Conservation (phyloP, 2,888 invertebrate species). For the Rhabditoides inermis region DNA sequence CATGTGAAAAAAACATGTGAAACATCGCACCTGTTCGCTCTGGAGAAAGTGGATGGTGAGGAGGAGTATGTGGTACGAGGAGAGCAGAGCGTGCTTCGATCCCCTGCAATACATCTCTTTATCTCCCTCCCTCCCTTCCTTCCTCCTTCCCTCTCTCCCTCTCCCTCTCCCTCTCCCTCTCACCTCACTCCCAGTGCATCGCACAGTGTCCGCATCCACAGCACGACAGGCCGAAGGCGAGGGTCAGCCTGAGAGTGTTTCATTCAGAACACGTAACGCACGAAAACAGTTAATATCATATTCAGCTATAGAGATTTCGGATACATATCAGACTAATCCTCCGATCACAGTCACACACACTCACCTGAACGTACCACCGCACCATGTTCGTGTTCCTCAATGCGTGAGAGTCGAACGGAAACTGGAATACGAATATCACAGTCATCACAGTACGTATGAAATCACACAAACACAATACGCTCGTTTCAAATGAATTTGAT, state of each 20-base stretch:
- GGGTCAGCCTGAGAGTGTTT: slow-evolving; percentile 27
- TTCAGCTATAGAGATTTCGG: not conserved
- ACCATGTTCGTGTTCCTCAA: slow-evolving; percentile 36
- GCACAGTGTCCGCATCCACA: slow-evolving; percentile 26
- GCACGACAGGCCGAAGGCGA: slow-evolving; percentile 25
- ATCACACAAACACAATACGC: too few relatives aligned
- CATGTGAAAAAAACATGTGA: not conserved
- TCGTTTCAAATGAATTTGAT: too few relatives aligned
- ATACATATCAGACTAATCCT: not conserved
- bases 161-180: slow-evolving; percentile 18
- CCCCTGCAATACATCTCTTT: too few relatives aligned
- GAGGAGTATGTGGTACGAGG: slow-evolving; percentile 40
- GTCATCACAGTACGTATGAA: too few relatives aligned
- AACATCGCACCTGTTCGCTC: slow-evolving; percentile 26
- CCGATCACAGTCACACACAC: not conserved
- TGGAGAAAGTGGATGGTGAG: slow-evolving; percentile 43
- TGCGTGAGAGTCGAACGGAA: slow-evolving; percentile 24
- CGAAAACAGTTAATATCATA: not conserved
- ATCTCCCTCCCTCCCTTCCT: too few relatives aligned
- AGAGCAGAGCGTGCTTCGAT: slow-evolving; percentile 26
- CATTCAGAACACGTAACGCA: not conserved
- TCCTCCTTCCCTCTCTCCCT: slow-evolving; percentile 30
- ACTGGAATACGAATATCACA: too few relatives aligned
- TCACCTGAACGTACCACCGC: slow-evolving; percentile 23
- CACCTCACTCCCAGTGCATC: slow-evolving; percentile 27